A percentile compares a stretch with the other conserved stretches of the same genome.
phyloP scores from a whole-genome alignment of 2,797 vertebrate species.

The Siniperca undulata region DNA sequence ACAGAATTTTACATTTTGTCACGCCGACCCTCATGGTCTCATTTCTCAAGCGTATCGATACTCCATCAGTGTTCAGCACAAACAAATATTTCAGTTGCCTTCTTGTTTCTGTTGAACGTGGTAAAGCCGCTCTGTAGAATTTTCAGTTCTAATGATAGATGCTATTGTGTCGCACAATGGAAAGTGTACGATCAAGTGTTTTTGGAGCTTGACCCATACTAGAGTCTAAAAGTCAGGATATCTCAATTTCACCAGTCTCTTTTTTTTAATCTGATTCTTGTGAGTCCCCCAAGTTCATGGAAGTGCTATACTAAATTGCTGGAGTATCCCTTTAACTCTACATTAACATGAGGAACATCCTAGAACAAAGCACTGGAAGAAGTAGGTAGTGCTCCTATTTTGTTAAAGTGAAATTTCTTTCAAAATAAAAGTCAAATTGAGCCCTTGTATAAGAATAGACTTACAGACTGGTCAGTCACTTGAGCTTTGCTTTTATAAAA shows the following conservation, averaged over 20 bases:
- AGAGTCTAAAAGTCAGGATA: background rate
- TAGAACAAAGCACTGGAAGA: constrained; percentile 1
- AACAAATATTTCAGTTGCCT: too few relatives aligned
- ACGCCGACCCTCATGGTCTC: too few relatives aligned
- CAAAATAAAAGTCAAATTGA: background rate
- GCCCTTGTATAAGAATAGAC: background rate
- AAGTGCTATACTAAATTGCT: background rate
- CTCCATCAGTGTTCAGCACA: too few relatives aligned
- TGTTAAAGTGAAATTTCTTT: background rate
- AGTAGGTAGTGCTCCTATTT: background rate
- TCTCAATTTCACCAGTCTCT: too few relatives aligned
- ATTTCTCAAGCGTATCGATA: too few relatives aligned
- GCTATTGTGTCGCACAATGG: background rate
- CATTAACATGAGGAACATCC: background rate
- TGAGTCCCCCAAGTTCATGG: background rate
- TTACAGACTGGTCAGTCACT: background rate
- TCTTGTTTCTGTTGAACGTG: too few relatives aligned
- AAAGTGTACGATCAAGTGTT: background rate
- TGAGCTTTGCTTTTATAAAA: background rate
- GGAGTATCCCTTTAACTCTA: background rate
- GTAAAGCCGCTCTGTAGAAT: background rate
- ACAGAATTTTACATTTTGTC: too few relatives aligned
- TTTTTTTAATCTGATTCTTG: background rate
- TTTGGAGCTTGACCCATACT: too few relatives aligned
- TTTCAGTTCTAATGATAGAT: background rate